Evolutionary conservation across 2,113 vertebrate species (phyloP).

Genomic region (Hepsetus odoe): DNA sequence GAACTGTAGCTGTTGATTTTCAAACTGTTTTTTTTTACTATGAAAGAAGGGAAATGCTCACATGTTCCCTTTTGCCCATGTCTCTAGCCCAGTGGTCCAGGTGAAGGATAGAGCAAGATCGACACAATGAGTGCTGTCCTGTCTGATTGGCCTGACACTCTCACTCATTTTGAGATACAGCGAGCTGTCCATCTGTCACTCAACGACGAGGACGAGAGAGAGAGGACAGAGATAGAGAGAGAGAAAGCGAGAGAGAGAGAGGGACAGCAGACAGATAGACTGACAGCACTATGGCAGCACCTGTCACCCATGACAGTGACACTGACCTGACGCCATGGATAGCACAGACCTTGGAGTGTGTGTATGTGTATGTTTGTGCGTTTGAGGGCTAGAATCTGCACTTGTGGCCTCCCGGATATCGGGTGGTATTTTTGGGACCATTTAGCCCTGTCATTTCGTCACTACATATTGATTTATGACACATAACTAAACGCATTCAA

Average conservation of each 20-base stretch:
- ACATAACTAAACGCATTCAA: conserved; percentile 37
- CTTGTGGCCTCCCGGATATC: conserved; percentile 28
- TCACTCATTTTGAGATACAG: conserved; percentile 54
- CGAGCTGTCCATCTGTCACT: conserved; percentile 62
- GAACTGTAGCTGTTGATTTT: not conserved
- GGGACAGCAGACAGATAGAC: conserved; percentile 62
- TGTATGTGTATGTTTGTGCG: conserved; percentile 41
- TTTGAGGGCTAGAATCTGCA: conserved; percentile 44
- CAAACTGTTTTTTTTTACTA: not conserved
- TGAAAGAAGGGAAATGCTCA: not conserved
- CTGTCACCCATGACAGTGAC: conserved; percentile 70
- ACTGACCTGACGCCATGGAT: conserved; percentile 37
- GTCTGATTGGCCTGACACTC: conserved; percentile 58
- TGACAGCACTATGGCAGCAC: conserved; percentile 63
- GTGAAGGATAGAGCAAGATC: conserved; percentile 48
- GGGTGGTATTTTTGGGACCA: conserved; percentile 38
- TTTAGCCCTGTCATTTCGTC: conserved; percentile 51
- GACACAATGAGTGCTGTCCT: conserved; percentile 60
- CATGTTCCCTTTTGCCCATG: conserved; percentile 6
- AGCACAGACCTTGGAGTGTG: conserved; percentile 56
- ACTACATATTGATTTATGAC: conserved; percentile 47
- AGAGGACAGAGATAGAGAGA: conserved; percentile 20
- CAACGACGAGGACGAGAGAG: conserved; percentile 18
- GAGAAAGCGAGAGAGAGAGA: conserved; percentile 45
- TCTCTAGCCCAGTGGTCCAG: conserved; percentile 10